Evolutionary conservation across 2,888 invertebrate species (phyloP), one percentile per base, ranked within the genome.

Genomic region (Apomyelois bistriatella): DNA sequence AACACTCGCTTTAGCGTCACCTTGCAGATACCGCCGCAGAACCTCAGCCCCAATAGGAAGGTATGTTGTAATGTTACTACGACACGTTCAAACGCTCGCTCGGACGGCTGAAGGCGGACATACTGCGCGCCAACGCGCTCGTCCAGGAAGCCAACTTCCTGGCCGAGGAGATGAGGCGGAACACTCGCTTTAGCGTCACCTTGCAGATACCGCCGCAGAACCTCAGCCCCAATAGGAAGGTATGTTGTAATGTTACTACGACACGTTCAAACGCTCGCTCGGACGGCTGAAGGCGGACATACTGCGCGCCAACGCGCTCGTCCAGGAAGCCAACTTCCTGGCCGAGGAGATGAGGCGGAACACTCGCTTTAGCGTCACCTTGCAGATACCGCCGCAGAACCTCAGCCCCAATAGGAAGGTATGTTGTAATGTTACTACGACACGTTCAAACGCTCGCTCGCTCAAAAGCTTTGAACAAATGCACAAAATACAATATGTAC

Each of bases 141-240:
- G 98, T 98, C 12, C 95, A 98, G 74, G 99, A 99, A 85, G 99
- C 99, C 10, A 99, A 99, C 91, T 96, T 97, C 83, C 91, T 99
- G 52, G n/a, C 99, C 1, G 97, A 97, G 77, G 99, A 99, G 91
- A 96, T 99, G 96, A 93, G 94, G 48, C 93, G 96, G 70, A 95
- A 96, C 80, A 98, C 98, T 0, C 95, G 97, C 74, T 99, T 98
- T 84, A 97, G 97, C 75, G 99, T 99, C 58, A 99, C 99, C 7
- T 91, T 99, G 65, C 99, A 99, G 90, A 99, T 99, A 66, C 99
- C 99, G 57, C 98, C 99, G 58, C 96, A 96, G 65, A 99, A 99
- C 90, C 92, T 99, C 53, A 97, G 97, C 82, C 99, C 99, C 15
- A 99, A 98, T 77, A 92, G 98, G 82, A 95, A 96, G 93, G 97